Base-by-base conservation (phyloP, 2,888 invertebrate species). In the Standfussiana lucernea region DNA sequence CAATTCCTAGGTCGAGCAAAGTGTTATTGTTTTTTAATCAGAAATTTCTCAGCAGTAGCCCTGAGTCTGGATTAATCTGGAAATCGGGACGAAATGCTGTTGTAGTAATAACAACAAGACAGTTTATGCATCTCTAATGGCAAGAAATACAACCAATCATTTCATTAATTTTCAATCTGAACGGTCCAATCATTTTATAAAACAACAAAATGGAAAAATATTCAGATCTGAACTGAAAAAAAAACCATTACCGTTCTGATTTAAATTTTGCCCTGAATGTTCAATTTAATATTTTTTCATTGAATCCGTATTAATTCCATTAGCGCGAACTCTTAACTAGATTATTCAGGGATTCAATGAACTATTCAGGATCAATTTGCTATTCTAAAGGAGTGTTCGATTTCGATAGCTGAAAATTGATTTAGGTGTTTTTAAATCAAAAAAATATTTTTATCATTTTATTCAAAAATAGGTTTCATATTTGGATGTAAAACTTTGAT, bases 251-350 rank as follows among this genome's bases (percentile, higher is more conserved):
- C 69, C 50, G 64, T 59, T 72, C 71, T 64, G 61, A 84, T 82
- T 84, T 40, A 61, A 85, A 70, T 71, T 81, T 84, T 21, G 11
- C 40, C 18, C 64, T 82, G 82, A 71, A 72, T 35, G 68, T 72
- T 69, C 45, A 72, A 72, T 65, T 53, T 62, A 85, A 64, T 75
- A 72, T 83, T 72, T 80, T 76, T 88, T 84, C 82, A 78, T 79
- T 77, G 84, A 79, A 75, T 74, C 67, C 64, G 15, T 50, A 85
- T 79, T 87, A 80, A 85, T 86, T 87, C 87, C 66, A 87, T 85
- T 79, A 79, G 76, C 72, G 37, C 61, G 78, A 62, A 62, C 77
- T 62, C 64, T 32, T 72, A 82, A 73, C 78, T 72, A 75, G 53
- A 75, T 76, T 62, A 82, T 87, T 75, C 74, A 85, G 45, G 45